Evolutionary conservation across 2,113 vertebrate species (phyloP).

Genomic region (Coturnix japonica): DNA sequence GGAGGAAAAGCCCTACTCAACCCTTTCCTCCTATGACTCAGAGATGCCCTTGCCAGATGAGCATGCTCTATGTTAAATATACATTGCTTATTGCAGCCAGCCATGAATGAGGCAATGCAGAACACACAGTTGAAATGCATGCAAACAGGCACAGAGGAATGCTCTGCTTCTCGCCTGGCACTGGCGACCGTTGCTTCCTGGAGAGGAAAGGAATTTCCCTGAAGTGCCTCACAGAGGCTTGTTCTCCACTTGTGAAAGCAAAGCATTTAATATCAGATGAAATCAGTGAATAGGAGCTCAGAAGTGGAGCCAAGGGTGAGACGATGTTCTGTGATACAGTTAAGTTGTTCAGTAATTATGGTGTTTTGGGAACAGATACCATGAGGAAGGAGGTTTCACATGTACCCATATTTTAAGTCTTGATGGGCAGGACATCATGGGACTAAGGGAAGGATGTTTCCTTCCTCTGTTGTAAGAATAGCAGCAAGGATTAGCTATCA

Average conservation of each 20-base stretch:
- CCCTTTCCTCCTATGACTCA: not conserved
- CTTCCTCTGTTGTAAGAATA: not conserved
- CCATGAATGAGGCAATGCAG: not conserved
- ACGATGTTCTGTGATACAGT: not conserved
- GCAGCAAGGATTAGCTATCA: not conserved
- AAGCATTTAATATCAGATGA: not conserved
- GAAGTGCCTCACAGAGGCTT: not conserved
- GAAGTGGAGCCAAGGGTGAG: not conserved
- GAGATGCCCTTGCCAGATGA: not conserved
- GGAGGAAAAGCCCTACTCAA: not conserved
- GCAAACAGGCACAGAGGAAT: not conserved
- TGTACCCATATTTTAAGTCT: not conserved
- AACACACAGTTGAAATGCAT: not conserved
- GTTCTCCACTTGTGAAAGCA: not conserved
- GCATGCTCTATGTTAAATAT: not conserved
- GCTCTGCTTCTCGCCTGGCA: not conserved
- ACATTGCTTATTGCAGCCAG: not conserved
- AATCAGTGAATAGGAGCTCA: not conserved
- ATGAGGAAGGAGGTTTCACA: not conserved
- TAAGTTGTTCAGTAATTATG: not conserved
- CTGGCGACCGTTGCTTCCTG: rapidly evolving
- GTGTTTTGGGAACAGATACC: not conserved
- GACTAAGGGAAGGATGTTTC: not conserved
- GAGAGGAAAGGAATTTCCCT: not conserved
- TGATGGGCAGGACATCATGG: not conserved